Conservation (phyloP, 2,888 invertebrate genomes). For the Aleiodes testaceus region DNA sequence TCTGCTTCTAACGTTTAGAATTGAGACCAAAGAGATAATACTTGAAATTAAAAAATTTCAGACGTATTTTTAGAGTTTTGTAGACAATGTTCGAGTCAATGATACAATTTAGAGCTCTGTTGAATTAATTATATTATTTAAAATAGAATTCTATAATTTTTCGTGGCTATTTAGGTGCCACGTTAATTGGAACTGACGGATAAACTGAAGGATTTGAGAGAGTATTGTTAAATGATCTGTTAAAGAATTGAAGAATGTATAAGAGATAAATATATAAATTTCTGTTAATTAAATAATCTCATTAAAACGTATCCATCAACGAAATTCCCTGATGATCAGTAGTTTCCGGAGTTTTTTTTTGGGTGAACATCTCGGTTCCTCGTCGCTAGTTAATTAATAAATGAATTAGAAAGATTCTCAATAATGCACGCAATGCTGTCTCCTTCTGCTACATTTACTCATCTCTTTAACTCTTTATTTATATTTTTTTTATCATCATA, state of each 20-base stretch:
- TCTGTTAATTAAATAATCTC: constrained; percentile 11
- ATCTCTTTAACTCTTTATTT: neutral
- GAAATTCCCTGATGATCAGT: neutral
- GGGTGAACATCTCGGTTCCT: neutral
- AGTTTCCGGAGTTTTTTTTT: neutral
- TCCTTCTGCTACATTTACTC: neutral
- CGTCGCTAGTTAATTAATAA: too few species aligned
- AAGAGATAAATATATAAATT: constrained; percentile 21
- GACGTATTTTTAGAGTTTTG: neutral
- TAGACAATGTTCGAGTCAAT: neutral
- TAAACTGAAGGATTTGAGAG: constrained; percentile 1
- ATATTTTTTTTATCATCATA: constrained; percentile 32
- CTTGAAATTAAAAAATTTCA: neutral
- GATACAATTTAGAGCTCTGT: neutral
- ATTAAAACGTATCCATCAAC: neutral
- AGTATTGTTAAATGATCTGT: constrained; percentile 30
- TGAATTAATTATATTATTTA: neutral
- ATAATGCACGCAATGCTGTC: neutral
- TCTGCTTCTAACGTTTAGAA: neutral
- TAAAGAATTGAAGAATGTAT: constrained; percentile 23
- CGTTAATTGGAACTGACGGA: neutral
- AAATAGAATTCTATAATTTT: constrained; percentile 5
- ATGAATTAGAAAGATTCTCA: too few species aligned
- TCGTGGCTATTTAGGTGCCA: constrained; percentile 6
- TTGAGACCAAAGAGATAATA: too few species aligned